Percentiles rank a stretch among this genome's conserved stretches.
Conservation (phyloP, 2,888 invertebrate species). For the Euplexia lucipara region DNA sequence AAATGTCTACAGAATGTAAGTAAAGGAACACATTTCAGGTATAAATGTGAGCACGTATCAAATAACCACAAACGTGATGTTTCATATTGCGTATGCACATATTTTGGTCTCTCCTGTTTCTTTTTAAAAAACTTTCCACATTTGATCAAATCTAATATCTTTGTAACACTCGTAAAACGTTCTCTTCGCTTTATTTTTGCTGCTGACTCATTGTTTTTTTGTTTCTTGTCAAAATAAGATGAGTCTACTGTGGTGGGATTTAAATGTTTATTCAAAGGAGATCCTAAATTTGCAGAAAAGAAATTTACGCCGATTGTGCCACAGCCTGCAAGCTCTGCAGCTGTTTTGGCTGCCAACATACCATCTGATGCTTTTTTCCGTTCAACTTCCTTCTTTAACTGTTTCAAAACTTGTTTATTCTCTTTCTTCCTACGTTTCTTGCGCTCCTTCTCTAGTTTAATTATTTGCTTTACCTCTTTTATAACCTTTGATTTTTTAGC, state of each 20-base stretch:
- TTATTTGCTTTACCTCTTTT: background rate
- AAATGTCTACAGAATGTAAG: constrained; percentile 32
- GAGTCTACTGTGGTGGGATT: background rate
- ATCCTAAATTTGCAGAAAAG: background rate
- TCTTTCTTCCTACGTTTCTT: no score
- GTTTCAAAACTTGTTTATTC: constrained; percentile 23
- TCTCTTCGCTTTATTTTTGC: constrained; percentile 35
- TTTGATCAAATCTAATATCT: constrained; percentile 4
- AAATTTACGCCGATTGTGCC: constrained; percentile 5
- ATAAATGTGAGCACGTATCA: constrained; percentile 33
- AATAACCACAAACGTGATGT: constrained; percentile 42
- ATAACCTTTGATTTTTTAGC: constrained; percentile 25
- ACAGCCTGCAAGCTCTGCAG: constrained; percentile 31
- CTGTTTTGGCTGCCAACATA: constrained; percentile 1
- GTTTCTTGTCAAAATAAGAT: constrained; percentile 10
- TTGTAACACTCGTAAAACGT: constrained; percentile 2
- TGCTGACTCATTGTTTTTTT: constrained; percentile 26
- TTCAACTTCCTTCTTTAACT: constrained; percentile 13
- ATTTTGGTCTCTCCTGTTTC: background rate
- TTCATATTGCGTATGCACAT: constrained; percentile 12
- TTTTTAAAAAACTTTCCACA: constrained; percentile 29
- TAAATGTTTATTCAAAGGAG: background rate
- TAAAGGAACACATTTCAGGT: constrained; percentile 39
- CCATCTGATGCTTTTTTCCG: background rate
- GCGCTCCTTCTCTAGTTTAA: background rate